Base-by-base conservation (phyloP, 2,797 vertebrate species). In the Gallirallus australis region DNA sequence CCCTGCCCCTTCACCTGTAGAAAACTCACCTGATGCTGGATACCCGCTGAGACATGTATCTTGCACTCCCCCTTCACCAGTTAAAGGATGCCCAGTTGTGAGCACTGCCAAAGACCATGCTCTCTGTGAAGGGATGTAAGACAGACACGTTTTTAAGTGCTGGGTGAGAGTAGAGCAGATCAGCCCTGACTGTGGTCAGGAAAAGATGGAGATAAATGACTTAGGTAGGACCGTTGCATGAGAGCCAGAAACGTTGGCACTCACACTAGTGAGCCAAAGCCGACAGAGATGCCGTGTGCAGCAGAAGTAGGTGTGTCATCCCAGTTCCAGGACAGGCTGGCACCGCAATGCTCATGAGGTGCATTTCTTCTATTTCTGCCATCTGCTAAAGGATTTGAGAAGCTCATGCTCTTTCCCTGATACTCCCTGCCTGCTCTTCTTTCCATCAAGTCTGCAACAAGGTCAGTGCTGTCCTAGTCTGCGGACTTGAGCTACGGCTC, bases 141-240 rank as follows among this genome's bases (percentile, higher is more conserved):
- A 37, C n/a, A 23, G 16, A 7, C 1, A 0, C 27, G 20, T n/a
- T 64, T 4, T 4, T 12, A 33, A 39, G 14, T 42, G 24, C 52
- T 7, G 15, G 12, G 37, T 31, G 35, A 39, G 47, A 37, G 47
- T 19, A 83, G 13, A 45, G 30, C 10, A 50, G 16, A 60, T 31
- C 73, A 86, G 35, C 31, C 47, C 40, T 27, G 56, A 18, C 11
- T 1, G 0, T 28, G 19, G 5, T 35, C 68, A 53, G 37, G 45
- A 77, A 66, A 63, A 70, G 37, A 20, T 42, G 50, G 33, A 73
- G 39, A 53, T 30, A 59, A 85, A 56, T 50, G 3, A 20, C 18
- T 37, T 53, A 10, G 47, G 40, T 2, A 39, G 15, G 37, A 76
- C 13, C 8, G 23, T 8, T 57, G 31, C 39, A 37, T n/a, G 24